Conservation (phyloP, 2,113 vertebrate species). For the Corydoras sp. region DNA sequence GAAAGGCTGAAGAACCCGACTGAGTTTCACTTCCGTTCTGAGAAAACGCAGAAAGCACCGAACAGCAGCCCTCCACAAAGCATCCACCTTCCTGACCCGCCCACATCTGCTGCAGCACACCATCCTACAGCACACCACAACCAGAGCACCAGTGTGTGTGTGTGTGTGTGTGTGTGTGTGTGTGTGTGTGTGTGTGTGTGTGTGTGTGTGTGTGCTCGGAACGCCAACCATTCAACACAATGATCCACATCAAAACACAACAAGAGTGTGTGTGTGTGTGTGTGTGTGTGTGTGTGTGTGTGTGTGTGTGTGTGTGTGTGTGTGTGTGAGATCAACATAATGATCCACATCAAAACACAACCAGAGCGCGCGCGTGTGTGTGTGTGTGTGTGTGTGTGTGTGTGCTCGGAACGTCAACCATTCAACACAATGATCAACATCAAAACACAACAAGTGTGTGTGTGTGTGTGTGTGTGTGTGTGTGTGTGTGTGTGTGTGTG, state of each 20-base stretch:
- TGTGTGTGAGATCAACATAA: too few relatives aligned
- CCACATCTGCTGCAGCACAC: background rate
- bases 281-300: background rate
- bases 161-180: conserved; percentile 8
- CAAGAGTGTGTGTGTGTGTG: background rate
- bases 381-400: conserved; percentile 10
- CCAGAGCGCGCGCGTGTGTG: too few relatives aligned
- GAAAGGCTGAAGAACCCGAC: conserved; percentile 1
- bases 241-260: too few relatives aligned
- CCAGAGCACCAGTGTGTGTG: background rate
- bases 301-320: conserved; percentile 4
- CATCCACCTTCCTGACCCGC: background rate
- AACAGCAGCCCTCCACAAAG: background rate
- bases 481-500: background rate
- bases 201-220: background rate
- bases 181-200: conserved; percentile 12
- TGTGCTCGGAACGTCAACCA: too few relatives aligned
- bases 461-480: background rate
- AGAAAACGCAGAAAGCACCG: background rate
- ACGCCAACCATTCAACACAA: too few relatives aligned
- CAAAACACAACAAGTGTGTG: too few relatives aligned
- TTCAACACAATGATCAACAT: too few relatives aligned
- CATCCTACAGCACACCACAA: background rate
- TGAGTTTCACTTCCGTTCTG: conserved; percentile 9
- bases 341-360: too few relatives aligned